Conservation (phyloP, 1,140 invertebrate genomes). For the Thaumetopoea pityocampa region DNA sequence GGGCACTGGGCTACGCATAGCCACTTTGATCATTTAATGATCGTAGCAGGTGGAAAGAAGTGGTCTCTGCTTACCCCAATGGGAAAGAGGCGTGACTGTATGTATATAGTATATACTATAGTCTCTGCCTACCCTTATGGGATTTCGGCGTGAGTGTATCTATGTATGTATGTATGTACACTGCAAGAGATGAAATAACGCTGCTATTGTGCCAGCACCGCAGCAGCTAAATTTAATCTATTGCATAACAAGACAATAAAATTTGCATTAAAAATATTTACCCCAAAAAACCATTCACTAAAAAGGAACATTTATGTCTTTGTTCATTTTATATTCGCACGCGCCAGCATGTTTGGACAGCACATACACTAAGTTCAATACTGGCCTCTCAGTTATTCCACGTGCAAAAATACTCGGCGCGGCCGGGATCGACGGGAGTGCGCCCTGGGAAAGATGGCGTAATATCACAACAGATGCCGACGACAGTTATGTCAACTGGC, state of each 20-base stretch:
- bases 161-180: no score
- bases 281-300: conserved; percentile 10
- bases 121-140: no score
- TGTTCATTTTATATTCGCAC: conserved; percentile 40
- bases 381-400: conserved; percentile 48
- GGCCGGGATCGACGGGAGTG: conserved; percentile 45
- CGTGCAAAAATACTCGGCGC: conserved; percentile 51
- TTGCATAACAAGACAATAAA: conserved; percentile 9
- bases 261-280: no score
- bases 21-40: no score
- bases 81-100: no score
- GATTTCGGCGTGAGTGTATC: no score
- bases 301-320: conserved; percentile 24
- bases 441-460: conserved; percentile 52
- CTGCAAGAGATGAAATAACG: no score
- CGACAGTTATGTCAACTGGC: conserved; percentile 70
- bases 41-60: no score
- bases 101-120: no score
- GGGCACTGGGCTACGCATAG: no score
- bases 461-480: conserved; percentile 72
- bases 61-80: no score
- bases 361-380: conserved; percentile 44
- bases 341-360: conserved; percentile 36
- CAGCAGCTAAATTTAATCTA: conserved; percentile 10
- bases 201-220: no score